Conservation (phyloP, 2,888 invertebrate species). For the Eupelmus urozonus region DNA sequence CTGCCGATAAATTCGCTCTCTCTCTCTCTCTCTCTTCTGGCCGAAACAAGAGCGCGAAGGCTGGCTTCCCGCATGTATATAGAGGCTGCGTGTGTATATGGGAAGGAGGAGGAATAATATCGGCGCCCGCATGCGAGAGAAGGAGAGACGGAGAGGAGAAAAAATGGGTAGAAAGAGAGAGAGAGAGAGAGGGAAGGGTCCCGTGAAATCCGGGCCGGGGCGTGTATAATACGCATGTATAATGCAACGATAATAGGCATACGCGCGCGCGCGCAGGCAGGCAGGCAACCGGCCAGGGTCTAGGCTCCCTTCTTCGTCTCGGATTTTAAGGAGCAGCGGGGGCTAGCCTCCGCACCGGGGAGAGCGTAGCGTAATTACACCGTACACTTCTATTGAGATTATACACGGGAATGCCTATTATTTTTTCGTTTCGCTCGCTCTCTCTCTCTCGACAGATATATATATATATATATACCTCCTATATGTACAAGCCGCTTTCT, state of each 20-base stretch:
- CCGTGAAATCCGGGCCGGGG: constrained; percentile 27
- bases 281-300: too few relatives aligned
- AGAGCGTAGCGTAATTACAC: constrained; percentile 24
- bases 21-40: constrained; percentile 42
- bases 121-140: neutral
- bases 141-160: constrained; percentile 24
- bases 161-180: constrained; percentile 39
- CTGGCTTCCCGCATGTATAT: neutral
- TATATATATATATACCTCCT: neutral
- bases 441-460: neutral
- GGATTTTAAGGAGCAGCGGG: neutral
- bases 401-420: neutral
- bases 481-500: neutral
- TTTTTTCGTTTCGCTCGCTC: neutral
- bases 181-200: constrained; percentile 35
- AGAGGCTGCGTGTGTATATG: neutral
- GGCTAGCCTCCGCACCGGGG: neutral
- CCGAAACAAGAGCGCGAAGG: constrained; percentile 15
- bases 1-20: constrained; percentile 49
- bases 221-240: constrained; percentile 43
- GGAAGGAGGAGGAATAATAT: neutral
- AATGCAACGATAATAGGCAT: constrained; percentile 46
- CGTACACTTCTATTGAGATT: neutral
- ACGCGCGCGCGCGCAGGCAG: too few relatives aligned
- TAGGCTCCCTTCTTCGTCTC: too few relatives aligned